Conservation (phyloP, 1,140 invertebrate genomes). For the Nasonia vitripennis region DNA sequence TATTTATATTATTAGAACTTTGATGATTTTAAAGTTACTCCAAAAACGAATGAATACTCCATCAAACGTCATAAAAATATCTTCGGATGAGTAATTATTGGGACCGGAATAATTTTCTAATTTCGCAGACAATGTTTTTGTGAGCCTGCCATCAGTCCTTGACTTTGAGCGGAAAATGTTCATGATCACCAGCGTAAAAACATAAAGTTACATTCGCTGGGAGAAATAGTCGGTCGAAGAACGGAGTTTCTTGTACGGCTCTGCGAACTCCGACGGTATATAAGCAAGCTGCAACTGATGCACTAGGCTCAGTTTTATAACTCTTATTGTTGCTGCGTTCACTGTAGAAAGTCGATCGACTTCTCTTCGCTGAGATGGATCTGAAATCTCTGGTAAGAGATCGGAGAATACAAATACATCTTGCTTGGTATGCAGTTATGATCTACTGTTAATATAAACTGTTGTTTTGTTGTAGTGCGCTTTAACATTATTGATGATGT, state of each 20-base stretch:
- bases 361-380: conserved; percentile 50
- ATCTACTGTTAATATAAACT: background rate
- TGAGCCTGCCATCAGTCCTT: background rate
- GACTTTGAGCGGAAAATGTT: background rate
- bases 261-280: background rate
- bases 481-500: conserved; percentile 35
- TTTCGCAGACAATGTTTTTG: background rate
- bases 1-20: too few species aligned
- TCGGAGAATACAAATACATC: background rate
- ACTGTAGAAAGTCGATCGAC: conserved; percentile 22
- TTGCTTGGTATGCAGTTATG: background rate
- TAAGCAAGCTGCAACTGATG: background rate
- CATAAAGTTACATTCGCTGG: background rate
- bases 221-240: conserved; percentile 7
- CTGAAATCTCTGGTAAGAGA: conserved; percentile 54
- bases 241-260: conserved; percentile 9
- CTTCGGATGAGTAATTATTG: background rate
- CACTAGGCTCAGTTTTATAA: conserved; percentile 14
- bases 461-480: conserved; percentile 53
- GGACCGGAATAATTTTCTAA: background rate
- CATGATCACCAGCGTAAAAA: background rate
- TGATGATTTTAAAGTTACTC: background rate
- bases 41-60: background rate
- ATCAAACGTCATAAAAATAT: background rate
- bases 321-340: conserved; percentile 23